Evolutionary conservation across 2,113 vertebrate genomes (phyloP).

Genomic region (Dolichallabes microphthalmus): DNA sequence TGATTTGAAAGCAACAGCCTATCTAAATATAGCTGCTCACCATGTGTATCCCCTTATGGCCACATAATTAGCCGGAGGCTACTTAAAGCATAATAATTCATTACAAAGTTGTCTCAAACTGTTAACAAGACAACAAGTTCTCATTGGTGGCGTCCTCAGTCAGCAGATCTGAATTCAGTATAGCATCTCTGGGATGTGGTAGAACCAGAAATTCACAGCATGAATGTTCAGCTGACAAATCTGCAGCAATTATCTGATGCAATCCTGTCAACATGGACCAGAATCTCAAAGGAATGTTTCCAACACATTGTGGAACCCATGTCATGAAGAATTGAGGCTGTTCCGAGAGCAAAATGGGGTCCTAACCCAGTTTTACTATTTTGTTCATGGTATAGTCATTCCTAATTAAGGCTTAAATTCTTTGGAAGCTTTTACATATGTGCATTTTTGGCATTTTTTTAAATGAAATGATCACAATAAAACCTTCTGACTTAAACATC

Average conservation of each 20-base stretch:
- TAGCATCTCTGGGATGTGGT: neutral
- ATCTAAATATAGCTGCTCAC: too few relatives aligned
- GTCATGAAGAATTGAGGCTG: conserved; percentile 7
- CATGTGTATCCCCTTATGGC: neutral
- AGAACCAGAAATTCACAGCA: neutral
- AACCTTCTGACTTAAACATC: neutral
- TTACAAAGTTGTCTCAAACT: conserved; percentile 1
- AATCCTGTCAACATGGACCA: conserved; percentile 9
- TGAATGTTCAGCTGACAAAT: neutral
- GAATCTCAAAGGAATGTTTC: conserved; percentile 13
- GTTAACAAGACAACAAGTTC: neutral
- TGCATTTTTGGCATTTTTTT: neutral
- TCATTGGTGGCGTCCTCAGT: neutral
- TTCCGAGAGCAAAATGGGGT: neutral
- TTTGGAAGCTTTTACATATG: neutral
- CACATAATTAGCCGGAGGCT: neutral
- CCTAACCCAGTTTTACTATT: neutral
- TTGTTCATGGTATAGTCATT: neutral
- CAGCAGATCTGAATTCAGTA: conserved; percentile 3
- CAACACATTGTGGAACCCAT: neutral
- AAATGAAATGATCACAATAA: neutral
- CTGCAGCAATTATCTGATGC: conserved; percentile 17
- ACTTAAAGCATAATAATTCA: neutral
- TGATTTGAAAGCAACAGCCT: neutral
- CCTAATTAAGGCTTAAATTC: neutral